phyloP scores from a whole-genome alignment of 2,888 invertebrate genomes.

The Augochlorella aurata region DNA sequence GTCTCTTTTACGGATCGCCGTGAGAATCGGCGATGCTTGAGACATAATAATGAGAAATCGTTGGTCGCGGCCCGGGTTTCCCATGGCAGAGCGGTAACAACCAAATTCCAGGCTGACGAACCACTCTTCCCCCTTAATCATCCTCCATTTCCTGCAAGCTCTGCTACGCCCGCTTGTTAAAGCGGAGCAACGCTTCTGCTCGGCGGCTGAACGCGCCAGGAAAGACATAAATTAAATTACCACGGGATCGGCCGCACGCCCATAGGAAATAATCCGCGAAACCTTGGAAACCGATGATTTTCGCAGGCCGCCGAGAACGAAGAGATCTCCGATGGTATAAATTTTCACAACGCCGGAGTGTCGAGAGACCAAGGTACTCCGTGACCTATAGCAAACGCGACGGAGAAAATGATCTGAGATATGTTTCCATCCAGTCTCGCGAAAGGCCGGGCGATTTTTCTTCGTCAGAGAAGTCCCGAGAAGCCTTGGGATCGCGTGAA shows the following conservation, averaged over 20 bases:
- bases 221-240: slow-evolving; percentile 69
- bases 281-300: slow-evolving; percentile 49
- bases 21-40: slow-evolving; percentile 44
- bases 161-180: slow-evolving; percentile 68
- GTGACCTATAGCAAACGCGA: neutral
- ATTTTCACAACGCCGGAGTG: too few species aligned
- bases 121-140: slow-evolving; percentile 63
- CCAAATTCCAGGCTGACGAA: slow-evolving; percentile 55
- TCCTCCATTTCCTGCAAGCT: slow-evolving; percentile 65
- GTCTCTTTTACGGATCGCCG: slow-evolving; percentile 7
- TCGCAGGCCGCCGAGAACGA: neutral
- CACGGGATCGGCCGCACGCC: slow-evolving; percentile 47
- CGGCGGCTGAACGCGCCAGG: slow-evolving; percentile 51
- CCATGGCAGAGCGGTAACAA: slow-evolving; percentile 43
- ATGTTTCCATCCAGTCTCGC: neutral
- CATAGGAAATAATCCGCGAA: slow-evolving; percentile 48
- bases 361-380: neutral
- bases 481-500: neutral
- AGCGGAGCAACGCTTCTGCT: slow-evolving; percentile 38
- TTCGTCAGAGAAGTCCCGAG: neutral
- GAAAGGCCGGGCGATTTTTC: neutral
- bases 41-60: slow-evolving; percentile 26
- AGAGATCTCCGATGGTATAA: neutral
- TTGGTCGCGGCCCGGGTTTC: slow-evolving; percentile 30
- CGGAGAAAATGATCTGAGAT: neutral